Base-by-base conservation (phyloP, 1,140 invertebrate genomes). In the Heliconius hermathena region DNA sequence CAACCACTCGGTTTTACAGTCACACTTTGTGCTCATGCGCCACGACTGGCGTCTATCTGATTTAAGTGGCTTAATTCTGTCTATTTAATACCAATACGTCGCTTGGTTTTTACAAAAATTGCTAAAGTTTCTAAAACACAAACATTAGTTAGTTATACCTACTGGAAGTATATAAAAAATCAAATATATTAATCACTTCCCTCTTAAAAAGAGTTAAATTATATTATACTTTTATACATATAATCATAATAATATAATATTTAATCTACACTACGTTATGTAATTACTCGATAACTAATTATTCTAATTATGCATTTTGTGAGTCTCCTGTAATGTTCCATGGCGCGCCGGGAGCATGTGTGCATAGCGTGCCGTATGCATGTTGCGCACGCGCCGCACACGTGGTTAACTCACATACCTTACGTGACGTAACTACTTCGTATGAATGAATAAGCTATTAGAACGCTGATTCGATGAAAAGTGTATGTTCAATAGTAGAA, bases 321-420 rank as follows among this genome's bases (percentile, higher is more conserved):
- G 60, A 66, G 60, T 66, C 9, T 16, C 8, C 11, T n/a, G 54
- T 26, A 66, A 66, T 66, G 60, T 66, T 66, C 13, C 60, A 66
- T 66, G 60, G 60, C 60, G 13, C 60, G 60, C 26, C 60, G 60
- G 22, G 9, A 57, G 57, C 81, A 82, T 81, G 82, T 82, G 84
- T 77, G 41, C 60, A 49, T 70, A 71, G 80, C 89, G 87, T 92
- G 91, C 26, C 22, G 22, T 66, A 57, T 78, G 84, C 90, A 90
- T 93, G 90, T 66, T 79, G 80, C 83, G 83, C 90, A 89, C 88
- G 89, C 83, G 85, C 71, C 41, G 11, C 16, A 8, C 84, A 81
- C 90, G 87, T 90, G 89, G 26, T 2, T 22, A 6, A 16, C 26
- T 16, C 13, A 29, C 8, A 3, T 66, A 66, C 6, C 33, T 36